A percentile compares a stretch with the other conserved stretches of the same genome.
Conservation (phyloP, 2,888 invertebrate genomes). For the Ormia ochracea region DNA sequence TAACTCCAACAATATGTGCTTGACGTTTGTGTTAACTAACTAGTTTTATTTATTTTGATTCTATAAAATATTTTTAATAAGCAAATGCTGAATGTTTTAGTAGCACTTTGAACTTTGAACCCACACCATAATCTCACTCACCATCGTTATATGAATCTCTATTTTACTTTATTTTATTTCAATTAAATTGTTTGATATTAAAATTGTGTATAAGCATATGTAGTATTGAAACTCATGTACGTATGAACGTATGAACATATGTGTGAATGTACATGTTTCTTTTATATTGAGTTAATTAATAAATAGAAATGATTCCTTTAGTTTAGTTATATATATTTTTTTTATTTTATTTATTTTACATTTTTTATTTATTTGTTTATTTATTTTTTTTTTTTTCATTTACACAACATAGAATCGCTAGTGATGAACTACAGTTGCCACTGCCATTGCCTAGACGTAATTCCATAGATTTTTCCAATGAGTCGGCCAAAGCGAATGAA, state of each 20-base stretch:
- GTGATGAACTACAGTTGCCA: constrained; percentile 78
- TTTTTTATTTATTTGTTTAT: constrained; percentile 33
- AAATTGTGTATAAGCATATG: constrained; percentile 1
- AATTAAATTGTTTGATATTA: not conserved
- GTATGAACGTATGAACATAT: too few relatives aligned
- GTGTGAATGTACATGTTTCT: not conserved
- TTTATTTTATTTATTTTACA: constrained; percentile 59
- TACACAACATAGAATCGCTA: constrained; percentile 72
- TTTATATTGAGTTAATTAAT: not conserved
- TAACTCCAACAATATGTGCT: too few relatives aligned
- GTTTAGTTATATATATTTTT: constrained; percentile 36
- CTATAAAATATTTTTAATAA: not conserved
- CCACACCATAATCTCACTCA: not conserved
- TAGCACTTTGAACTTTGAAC: constrained; percentile 23
- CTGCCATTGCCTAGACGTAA: constrained; percentile 80
- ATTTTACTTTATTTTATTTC: constrained; percentile 16
- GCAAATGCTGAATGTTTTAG: constrained; percentile 6
- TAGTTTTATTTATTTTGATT: not conserved
- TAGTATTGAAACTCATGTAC: too few relatives aligned
- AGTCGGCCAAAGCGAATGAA: constrained; percentile 76
- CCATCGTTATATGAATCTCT: not conserved
- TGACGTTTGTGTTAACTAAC: not conserved
- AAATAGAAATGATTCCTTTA: constrained; percentile 10
- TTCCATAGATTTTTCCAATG: constrained; percentile 80
- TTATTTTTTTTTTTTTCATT: constrained; percentile 27